These are phyloP conservation scores for Agonopterix arenella DNA, from an alignment of 2,888 invertebrate species.

Conservation along the genomic window DNA sequence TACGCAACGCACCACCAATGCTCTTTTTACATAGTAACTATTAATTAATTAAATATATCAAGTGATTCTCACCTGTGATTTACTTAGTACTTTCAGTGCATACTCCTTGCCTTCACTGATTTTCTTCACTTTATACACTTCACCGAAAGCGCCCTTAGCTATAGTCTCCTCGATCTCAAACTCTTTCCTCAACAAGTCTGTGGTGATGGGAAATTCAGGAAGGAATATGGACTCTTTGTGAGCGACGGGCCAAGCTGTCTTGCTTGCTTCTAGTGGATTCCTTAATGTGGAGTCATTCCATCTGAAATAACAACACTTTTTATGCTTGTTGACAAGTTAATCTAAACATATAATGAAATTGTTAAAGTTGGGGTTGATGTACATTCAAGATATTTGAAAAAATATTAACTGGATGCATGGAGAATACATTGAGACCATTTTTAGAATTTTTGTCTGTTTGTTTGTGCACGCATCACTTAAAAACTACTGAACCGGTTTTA, in stretches of 20 bases:
- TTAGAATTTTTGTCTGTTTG: too few relatives aligned
- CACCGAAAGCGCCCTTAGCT: constrained; percentile 94
- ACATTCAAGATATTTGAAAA: too few relatives aligned
- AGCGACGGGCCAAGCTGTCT: constrained; percentile 90
- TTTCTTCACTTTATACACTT: constrained; percentile 88
- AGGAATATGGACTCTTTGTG: constrained; percentile 90
- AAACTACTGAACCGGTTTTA: too few relatives aligned
- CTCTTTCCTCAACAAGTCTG: constrained; percentile 74
- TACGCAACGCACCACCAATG: too few relatives aligned
- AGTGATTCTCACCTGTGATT: constrained; percentile 79
- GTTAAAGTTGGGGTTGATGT: too few relatives aligned
- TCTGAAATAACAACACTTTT: constrained; percentile 48
- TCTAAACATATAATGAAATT: too few relatives aligned
- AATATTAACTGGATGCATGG: too few relatives aligned
- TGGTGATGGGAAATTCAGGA: constrained; percentile 89
- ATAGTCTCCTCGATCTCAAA: constrained; percentile 83
- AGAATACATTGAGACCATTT: too few relatives aligned
- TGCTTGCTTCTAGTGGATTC: constrained; percentile 75
- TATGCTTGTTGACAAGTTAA: too few relatives aligned
- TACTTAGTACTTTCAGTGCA: constrained; percentile 91
- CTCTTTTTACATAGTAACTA: too few relatives aligned
- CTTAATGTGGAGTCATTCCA: constrained; percentile 81
- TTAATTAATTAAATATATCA: too few relatives aligned
- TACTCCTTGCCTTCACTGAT: constrained; percentile 80
- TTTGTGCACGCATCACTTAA: too few relatives aligned